phyloP scores from a whole-genome alignment of 2,888 invertebrate species.

The Belgica antarctica region DNA sequence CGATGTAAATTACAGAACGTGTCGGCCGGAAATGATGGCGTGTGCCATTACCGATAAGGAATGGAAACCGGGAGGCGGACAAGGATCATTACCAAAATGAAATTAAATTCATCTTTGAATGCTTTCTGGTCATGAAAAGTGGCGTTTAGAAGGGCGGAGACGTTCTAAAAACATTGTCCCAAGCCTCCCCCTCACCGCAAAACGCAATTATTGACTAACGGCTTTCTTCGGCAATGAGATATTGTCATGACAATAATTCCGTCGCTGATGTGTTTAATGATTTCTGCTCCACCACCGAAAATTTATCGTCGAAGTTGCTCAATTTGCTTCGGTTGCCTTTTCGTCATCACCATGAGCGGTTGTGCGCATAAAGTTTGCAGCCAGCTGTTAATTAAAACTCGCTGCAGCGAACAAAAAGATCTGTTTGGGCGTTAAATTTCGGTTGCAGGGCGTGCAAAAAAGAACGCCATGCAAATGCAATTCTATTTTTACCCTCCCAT shows the following conservation, averaged over 20 bases:
- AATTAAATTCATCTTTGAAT: neutral
- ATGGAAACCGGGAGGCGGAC: neutral
- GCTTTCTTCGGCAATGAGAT: neutral
- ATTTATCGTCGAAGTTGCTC: neutral
- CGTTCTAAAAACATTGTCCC: neutral
- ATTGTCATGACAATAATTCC: neutral
- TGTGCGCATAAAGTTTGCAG: neutral
- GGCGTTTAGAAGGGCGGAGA: neutral
- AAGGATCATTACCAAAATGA: neutral
- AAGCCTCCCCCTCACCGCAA: neutral
- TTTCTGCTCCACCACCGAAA: neutral
- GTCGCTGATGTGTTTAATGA: neutral
- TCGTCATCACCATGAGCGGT: neutral
- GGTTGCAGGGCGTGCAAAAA: neutral
- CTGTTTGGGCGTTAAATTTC: neutral
- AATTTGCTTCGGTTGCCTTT: neutral
- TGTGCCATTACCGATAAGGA: neutral
- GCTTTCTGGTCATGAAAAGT: neutral
- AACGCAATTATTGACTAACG: constrained; percentile 1
- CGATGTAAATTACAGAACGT: constrained; percentile 10
- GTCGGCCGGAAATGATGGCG: neutral
- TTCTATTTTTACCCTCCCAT: too few relatives aligned
- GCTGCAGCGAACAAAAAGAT: neutral
- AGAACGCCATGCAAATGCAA: too few relatives aligned
- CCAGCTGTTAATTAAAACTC: constrained; percentile 1